Conservation (phyloP, 2,113 vertebrate genomes). For the Pterophyllum scalare region DNA sequence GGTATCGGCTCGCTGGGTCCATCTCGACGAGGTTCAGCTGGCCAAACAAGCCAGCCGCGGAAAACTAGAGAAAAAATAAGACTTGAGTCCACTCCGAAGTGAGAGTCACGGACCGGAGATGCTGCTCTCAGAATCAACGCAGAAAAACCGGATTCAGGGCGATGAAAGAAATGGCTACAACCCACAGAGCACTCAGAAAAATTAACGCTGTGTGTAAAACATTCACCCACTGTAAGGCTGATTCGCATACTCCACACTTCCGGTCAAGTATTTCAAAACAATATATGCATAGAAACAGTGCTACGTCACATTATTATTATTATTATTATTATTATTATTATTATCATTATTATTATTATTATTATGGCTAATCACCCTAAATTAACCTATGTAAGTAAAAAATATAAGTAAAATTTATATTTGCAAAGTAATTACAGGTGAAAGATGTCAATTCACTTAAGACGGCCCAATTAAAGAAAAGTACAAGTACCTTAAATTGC, state of each 20-base stretch:
- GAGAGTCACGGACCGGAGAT: not conserved
- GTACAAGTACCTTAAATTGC: too few relatives aligned
- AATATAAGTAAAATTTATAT: not conserved
- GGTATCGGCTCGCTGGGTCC: constrained; percentile 77
- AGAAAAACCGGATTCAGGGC: accelerated
- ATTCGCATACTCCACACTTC: not conserved
- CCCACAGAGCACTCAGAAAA: not conserved
- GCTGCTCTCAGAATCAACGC: not conserved
- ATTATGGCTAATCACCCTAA: not conserved
- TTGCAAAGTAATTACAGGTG: too few relatives aligned
- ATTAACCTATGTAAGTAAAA: not conserved
- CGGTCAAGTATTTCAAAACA: constrained; percentile 16
- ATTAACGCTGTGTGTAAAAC: not conserved
- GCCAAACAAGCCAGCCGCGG: constrained; percentile 42
- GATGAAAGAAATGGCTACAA: constrained; percentile 50
- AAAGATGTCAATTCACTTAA: too few relatives aligned
- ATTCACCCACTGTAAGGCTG: not conserved
- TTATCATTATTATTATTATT: not conserved
- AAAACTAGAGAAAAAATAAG: not conserved
- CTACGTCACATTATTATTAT: not conserved
- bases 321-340: not conserved
- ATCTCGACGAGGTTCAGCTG: constrained; percentile 57
- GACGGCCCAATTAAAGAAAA: too few relatives aligned
- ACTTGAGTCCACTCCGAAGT: not conserved
- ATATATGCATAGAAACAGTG: too few relatives aligned